Percentiles rank a stretch among this genome's conserved stretches.
These are phyloP conservation scores for Odontamblyopus lacepedii DNA, from an alignment of 2,797 vertebrate genomes.

Conservation along the genomic window DNA sequence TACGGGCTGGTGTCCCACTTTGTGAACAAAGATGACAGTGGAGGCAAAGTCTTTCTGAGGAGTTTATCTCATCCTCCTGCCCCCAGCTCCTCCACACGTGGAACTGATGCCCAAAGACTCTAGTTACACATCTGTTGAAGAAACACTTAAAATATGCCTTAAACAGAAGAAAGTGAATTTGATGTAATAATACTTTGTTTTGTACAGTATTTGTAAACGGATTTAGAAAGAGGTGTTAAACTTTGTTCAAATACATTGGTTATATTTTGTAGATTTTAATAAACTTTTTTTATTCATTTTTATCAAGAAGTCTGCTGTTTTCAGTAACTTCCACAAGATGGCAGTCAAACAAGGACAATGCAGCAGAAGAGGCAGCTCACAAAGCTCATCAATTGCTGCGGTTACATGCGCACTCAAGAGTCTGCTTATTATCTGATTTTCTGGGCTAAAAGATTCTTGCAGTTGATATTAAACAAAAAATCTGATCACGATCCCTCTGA, in stretches of 20 bases:
- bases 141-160: conserved; percentile 10
- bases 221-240: neutral
- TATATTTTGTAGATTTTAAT: conserved; percentile 40
- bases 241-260: neutral
- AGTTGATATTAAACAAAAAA: too few species aligned
- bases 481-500: too few species aligned
- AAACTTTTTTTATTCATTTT: conserved; percentile 23
- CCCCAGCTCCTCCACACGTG: conserved; percentile 19
- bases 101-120: conserved; percentile 36
- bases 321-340: conserved; percentile 48
- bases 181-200: neutral
- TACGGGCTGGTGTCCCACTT: conserved; percentile 91
- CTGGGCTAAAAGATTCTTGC: too few species aligned
- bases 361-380: neutral
- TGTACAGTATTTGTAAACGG: neutral
- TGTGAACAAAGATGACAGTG: conserved; percentile 71
- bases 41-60: conserved; percentile 69
- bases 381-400: neutral
- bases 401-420: too few species aligned
- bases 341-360: conserved; percentile 40
- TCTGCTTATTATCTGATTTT: too few species aligned
- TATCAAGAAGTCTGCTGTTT: conserved; percentile 24
- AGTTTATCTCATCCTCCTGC: conserved; percentile 53
- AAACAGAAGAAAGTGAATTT: neutral
- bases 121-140: neutral